Base-by-base conservation (phyloP, 2,888 invertebrate species). In the Oxystoma pomonae region DNA sequence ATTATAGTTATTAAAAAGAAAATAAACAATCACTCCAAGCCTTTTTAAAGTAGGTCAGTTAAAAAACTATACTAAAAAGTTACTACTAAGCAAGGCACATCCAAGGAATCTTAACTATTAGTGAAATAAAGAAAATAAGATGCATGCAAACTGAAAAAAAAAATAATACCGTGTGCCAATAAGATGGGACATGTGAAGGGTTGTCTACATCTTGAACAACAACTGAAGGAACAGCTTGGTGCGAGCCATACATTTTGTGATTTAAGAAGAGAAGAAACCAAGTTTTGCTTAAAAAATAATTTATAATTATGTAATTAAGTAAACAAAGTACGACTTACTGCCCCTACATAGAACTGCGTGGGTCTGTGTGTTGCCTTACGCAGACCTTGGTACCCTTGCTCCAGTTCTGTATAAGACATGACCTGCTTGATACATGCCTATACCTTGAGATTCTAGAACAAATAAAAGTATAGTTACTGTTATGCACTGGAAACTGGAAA, bases 401-500 rank as follows among this genome's bases (percentile, higher is more conserved):
- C 94, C 76, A 94, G 83, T 84, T 94, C 94, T 79, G 93, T 93
- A 82, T 94, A 94, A 79, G 94, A 94, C 94, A 94, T 94, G 71
- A 66, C 69, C 66, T 67, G 56, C 64, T 59, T 55, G 68, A 70
- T 62, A 71, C 73, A 73, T 73, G 64, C 71, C 71, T 65, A 62
- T 53, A 53, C n/a, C n/a, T n/a, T n/a, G n/a, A n/a, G n/a, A n/a
- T n/a, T n/a, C n/a, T n/a, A n/a, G n/a, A n/a, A n/a, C n/a, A n/a
- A n/a, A n/a, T n/a, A n/a, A n/a, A n/a, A n/a, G n/a, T n/a, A n/a
- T n/a, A n/a, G n/a, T n/a, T n/a, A n/a, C n/a, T n/a, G n/a, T n/a
- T n/a, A n/a, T n/a, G n/a, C n/a, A n/a, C n/a, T n/a, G n/a, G n/a
- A n/a, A n/a, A n/a, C n/a, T n/a, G n/a, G n/a, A n/a, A n/a, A n/a